Conservation (phyloP, 1,140 invertebrate species). For the Bombus haemorrhoidalis region DNA sequence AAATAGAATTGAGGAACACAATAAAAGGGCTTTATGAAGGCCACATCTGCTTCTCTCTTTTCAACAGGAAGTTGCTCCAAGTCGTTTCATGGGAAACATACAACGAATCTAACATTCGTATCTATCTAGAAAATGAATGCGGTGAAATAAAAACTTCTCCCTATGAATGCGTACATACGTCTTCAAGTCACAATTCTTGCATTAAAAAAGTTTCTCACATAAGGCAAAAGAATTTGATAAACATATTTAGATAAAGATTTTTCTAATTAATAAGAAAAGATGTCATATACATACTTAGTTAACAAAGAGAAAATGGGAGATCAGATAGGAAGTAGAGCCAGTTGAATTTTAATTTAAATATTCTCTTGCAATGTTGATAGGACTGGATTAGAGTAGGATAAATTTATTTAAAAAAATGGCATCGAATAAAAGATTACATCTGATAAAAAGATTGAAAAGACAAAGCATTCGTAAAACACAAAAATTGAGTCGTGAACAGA, state of each 20-base stretch:
- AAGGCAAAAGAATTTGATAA: too few species aligned
- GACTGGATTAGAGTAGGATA: neutral
- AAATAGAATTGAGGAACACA: conserved; percentile 12
- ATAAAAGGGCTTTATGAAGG: conserved; percentile 13
- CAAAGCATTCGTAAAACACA: neutral
- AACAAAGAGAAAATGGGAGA: too few species aligned
- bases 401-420: neutral
- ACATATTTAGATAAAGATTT: neutral
- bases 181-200: neutral
- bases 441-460: neutral
- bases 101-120: conserved; percentile 11
- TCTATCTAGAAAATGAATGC: neutral
- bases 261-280: neutral
- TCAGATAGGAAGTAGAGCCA: too few species aligned
- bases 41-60: neutral
- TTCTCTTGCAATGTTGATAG: too few species aligned
- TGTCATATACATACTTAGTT: too few species aligned
- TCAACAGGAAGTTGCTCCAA: conserved; percentile 12
- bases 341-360: too few species aligned
- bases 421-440: neutral
- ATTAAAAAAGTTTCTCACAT: neutral
- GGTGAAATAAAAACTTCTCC: neutral
- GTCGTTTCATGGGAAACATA: conserved; percentile 6
- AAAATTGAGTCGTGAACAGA: neutral
- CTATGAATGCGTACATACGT: neutral